Evolutionary conservation across 2,888 invertebrate species (phyloP).

Genomic region (Acleris laterana): DNA sequence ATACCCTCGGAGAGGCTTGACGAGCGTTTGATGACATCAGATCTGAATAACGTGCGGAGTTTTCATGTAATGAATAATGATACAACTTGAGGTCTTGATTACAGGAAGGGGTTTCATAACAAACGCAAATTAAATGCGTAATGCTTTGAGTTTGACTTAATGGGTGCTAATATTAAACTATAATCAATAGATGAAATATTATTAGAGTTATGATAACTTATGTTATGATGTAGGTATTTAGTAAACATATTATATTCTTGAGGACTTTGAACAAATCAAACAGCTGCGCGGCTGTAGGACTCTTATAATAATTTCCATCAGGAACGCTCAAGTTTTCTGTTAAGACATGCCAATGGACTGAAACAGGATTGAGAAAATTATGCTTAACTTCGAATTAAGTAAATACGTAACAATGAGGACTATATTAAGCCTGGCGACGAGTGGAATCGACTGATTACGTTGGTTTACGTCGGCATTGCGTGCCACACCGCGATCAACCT

Average conservation of each 20-base stretch:
- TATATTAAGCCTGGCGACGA: slow-evolving; percentile 29
- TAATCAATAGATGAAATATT: too few relatives aligned
- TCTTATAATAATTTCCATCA: too few relatives aligned
- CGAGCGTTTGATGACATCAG: slow-evolving; percentile 47
- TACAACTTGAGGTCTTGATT: slow-evolving; percentile 27
- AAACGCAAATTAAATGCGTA: neutral
- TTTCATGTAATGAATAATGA: slow-evolving; percentile 21
- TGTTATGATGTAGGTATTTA: too few relatives aligned
- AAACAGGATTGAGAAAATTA: neutral
- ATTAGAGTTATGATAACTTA: too few relatives aligned
- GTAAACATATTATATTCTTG: too few relatives aligned
- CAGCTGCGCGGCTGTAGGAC: too few relatives aligned
- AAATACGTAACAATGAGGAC: neutral
- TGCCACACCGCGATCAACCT: slow-evolving; percentile 50
- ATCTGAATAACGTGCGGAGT: slow-evolving; percentile 31
- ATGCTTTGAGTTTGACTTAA: neutral
- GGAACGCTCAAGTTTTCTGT: neutral
- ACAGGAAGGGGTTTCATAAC: slow-evolving; percentile 5
- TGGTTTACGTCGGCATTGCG: slow-evolving; percentile 51
- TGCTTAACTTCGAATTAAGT: neutral
- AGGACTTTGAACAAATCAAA: too few relatives aligned
- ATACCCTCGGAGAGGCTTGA: slow-evolving; percentile 48
- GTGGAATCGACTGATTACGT: slow-evolving; percentile 50
- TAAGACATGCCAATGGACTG: neutral
- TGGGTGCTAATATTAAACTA: too few relatives aligned